Evolutionary conservation across 2,113 vertebrate species (phyloP).

Genomic region (Benthochromis sp.): DNA sequence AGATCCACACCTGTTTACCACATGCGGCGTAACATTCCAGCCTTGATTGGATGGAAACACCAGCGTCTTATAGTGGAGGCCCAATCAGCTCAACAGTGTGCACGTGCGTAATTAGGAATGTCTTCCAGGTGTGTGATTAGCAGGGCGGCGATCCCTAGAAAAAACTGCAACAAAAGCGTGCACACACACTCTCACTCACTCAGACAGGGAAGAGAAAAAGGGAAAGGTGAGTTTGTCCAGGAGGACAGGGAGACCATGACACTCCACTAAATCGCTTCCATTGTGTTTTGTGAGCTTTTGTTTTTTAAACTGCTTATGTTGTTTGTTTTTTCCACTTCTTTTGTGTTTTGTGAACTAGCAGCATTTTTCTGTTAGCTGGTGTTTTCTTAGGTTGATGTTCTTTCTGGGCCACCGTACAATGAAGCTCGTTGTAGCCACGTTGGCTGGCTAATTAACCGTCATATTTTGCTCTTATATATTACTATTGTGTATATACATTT

Average conservation of each 20-base stretch:
- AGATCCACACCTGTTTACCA: not conserved
- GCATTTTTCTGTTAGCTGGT: not conserved
- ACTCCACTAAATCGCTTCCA: too few species aligned
- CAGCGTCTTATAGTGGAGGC: not conserved
- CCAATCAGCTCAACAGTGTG: not conserved
- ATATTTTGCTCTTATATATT: not conserved
- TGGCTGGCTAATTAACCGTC: not conserved
- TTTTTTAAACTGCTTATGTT: not conserved
- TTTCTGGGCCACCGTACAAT: not conserved
- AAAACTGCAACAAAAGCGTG: not conserved
- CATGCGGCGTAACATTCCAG: accelerated
- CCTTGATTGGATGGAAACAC: not conserved
- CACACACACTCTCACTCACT: not conserved
- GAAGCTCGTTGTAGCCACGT: not conserved
- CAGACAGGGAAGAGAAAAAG: not conserved
- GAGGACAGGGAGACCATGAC: not conserved
- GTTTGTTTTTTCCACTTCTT: not conserved
- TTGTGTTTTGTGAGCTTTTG: too few species aligned
- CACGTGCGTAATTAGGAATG: not conserved
- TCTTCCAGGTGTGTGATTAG: not conserved
- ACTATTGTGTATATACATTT: not conserved
- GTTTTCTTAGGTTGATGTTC: not conserved
- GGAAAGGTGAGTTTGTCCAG: not conserved
- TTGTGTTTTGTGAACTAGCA: not conserved
- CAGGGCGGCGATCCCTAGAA: not conserved